These are phyloP conservation scores for Melipona beecheii DNA, from an alignment of 2,888 invertebrate genomes.

Conservation along the genomic window DNA sequence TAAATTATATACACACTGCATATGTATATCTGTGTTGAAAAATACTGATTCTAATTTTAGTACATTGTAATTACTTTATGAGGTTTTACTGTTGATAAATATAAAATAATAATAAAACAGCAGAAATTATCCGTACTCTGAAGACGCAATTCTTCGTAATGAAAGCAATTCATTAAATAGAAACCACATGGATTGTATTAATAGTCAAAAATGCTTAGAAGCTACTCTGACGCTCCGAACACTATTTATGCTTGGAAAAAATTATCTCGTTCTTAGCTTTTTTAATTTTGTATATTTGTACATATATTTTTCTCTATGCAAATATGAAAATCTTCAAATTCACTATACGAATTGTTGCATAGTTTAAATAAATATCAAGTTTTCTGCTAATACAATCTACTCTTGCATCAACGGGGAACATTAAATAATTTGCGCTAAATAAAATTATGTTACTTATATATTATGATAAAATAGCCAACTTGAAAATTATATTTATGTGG, in stretches of 20 bases:
- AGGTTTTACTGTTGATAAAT: too few species aligned
- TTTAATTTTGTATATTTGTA: not conserved
- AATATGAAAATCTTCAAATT: not conserved
- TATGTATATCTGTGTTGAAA: too few species aligned
- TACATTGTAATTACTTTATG: too few species aligned
- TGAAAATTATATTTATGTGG: not conserved
- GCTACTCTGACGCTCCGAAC: not conserved
- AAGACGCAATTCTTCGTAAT: too few species aligned
- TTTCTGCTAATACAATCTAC: not conserved
- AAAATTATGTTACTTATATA: not conserved
- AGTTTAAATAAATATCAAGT: not conserved
- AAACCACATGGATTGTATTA: not conserved
- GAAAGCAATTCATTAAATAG: not conserved
- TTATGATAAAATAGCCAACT: not conserved
- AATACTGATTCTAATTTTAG: too few species aligned
- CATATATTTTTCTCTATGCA: not conserved
- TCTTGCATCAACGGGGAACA: not conserved
- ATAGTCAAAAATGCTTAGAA: not conserved
- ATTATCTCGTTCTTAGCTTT: not conserved
- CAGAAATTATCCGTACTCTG: too few species aligned
- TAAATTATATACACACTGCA: too few species aligned
- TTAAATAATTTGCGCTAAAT: constrained; percentile 2
- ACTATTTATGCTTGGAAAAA: not conserved
- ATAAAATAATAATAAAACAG: too few species aligned
- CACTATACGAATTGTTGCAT: not conserved